A percentile compares a stretch with the other conserved stretches of the same genome.
These are phyloP conservation scores for Agonopterix arenella DNA, from an alignment of 2,888 invertebrate species.

Conservation along the genomic window DNA sequence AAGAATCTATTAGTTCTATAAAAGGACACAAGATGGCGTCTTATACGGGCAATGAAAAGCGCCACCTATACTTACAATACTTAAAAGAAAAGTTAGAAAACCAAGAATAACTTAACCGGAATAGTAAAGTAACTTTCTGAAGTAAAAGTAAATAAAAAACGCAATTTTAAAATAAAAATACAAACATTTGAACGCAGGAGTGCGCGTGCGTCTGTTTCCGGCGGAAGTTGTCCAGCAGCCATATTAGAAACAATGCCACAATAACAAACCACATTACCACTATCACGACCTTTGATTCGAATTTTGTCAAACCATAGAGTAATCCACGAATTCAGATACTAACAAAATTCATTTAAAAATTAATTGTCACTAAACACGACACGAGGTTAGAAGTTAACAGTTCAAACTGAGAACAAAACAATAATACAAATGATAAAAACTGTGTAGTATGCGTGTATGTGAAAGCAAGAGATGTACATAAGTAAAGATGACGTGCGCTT, in stretches of 20 bases:
- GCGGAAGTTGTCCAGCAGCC: constrained; percentile 61
- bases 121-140: not conserved
- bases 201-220: constrained; percentile 50
- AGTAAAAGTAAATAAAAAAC: not conserved
- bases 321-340: not conserved
- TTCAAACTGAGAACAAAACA: not conserved
- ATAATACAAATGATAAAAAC: not conserved
- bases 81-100: not conserved
- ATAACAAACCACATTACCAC: constrained; percentile 61
- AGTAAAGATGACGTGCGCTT: constrained; percentile 27
- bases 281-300: constrained; percentile 21
- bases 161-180: constrained; percentile 25
- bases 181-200: constrained; percentile 61
- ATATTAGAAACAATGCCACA: constrained; percentile 60
- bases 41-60: constrained; percentile 2
- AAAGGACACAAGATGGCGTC: constrained; percentile 3
- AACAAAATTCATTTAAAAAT: not conserved
- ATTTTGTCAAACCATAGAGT: constrained; percentile 19
- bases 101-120: not conserved
- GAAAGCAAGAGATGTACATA: constrained; percentile 38
- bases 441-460: constrained; percentile 27
- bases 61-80: constrained; percentile 1
- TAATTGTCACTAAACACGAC: too few species aligned
- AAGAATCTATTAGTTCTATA: constrained; percentile 4
- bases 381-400: too few species aligned